Base-by-base conservation (phyloP, 2,113 vertebrate species). In the Hippoglossus stenolepis region DNA sequence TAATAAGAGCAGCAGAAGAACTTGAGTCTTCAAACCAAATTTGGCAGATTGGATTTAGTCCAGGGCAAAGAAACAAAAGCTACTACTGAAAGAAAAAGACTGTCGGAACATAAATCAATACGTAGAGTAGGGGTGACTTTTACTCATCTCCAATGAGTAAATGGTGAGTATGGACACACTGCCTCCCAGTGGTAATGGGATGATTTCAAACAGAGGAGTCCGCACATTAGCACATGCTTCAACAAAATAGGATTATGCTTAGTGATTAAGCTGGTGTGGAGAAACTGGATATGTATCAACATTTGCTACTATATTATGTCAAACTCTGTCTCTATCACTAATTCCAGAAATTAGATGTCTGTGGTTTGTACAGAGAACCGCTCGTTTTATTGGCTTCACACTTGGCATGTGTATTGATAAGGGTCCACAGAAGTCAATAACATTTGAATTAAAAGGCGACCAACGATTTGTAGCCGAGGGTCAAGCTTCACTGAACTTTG, bases 161-260 rank as follows among this genome's bases (percentile, higher is more conserved):
- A n/a, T 18, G 2, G 5, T 31, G 31, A 8, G 31, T 31, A 31
- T 31, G 18, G 31, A 71, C 60, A 65, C 66, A 74, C 51, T 58
- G 58, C 77, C 64, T 68, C 51, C 38, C n/a, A 49, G 38, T 47
- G 54, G 56, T 73, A 10, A n/a, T 2, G 1, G n/a, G 17, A 70
- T 18, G 17, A 23, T 51, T 51, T 15, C 18, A 2, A 7, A 51
- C 15, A 8, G 47, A 47, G 14, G 4, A 2, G 14, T 49, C 6
- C 17, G 17, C 47, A 49, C 47, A 49, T 5, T 51, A 18, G 47
- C 17, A 51, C 45, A 47, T n/a, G 21, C 49, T 49, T 59, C 26
- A 47, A 11, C 47, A 49, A 58, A 35, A 38, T n/a, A 53, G 24
- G 45, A 40, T 59, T 14, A 53, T 59, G 15, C n/a, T 47, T 49